Percentiles rank a stretch among this genome's conserved stretches.
These are phyloP conservation scores for Axea sp. DNA, from an alignment of 2,888 invertebrate genomes.

Conservation along the genomic window DNA sequence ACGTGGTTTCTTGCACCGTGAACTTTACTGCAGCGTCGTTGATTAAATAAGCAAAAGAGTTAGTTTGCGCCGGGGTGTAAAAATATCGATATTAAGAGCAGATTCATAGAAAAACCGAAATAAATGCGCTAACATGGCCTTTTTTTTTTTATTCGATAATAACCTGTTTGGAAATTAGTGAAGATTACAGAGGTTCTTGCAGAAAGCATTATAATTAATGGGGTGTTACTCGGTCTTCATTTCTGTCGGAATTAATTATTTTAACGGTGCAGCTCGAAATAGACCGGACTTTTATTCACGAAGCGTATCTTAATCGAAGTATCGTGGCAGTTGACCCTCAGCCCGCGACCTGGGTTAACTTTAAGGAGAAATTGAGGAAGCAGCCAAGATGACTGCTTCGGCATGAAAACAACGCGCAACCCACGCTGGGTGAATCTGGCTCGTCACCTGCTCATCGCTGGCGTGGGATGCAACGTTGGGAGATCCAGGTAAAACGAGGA, in stretches of 20 bases:
- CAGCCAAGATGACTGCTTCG: conserved; percentile 19
- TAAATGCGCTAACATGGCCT: too few species aligned
- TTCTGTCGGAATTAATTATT: conserved; percentile 47
- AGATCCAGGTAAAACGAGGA: conserved; percentile 38
- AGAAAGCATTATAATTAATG: too few species aligned
- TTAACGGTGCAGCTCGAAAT: conserved; percentile 17
- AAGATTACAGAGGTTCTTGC: too few species aligned
- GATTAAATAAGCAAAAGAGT: too few species aligned
- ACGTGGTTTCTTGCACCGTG: too few species aligned
- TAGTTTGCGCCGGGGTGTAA: too few species aligned
- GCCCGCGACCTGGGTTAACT: conserved; percentile 51
- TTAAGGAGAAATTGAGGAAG: conserved; percentile 36
- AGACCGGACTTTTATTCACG: conserved; percentile 16
- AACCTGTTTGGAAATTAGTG: too few species aligned
- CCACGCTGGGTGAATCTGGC: conserved; percentile 44
- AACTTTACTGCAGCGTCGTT: too few species aligned
- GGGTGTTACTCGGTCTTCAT: conserved; percentile 14
- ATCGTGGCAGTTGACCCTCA: background rate
- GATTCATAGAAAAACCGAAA: too few species aligned
- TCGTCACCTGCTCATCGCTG: conserved; percentile 56
- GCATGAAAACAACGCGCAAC: conserved; percentile 33
- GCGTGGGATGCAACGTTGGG: conserved; percentile 59
- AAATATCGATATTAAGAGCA: too few species aligned
- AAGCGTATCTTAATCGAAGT: conserved; percentile 42
- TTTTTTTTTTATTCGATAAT: too few species aligned